Conservation (phyloP, 2,797 vertebrate species). For the Champsocephalus esox region DNA sequence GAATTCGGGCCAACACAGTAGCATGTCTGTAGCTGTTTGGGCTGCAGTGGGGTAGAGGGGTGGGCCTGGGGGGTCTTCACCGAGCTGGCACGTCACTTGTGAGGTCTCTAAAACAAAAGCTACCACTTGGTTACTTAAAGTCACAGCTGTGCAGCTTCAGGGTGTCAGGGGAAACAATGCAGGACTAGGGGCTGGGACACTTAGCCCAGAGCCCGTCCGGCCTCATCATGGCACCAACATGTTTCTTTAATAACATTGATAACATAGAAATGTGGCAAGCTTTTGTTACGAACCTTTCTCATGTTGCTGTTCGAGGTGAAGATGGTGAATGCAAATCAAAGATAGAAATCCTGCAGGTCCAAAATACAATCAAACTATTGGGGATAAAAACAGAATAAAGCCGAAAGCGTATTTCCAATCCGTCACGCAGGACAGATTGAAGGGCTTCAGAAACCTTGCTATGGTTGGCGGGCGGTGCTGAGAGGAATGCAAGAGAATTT, state of each 20-base stretch:
- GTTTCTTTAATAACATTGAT: background rate
- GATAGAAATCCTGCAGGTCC: background rate
- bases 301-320: background rate
- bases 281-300: background rate
- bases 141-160: slow-evolving; percentile 39
- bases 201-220: no score
- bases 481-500: background rate
- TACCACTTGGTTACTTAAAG: slow-evolving; percentile 23
- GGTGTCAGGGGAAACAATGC: slow-evolving; percentile 4
- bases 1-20: slow-evolving; percentile 48
- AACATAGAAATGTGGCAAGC: background rate
- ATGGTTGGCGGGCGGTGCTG: background rate
- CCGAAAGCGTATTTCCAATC: background rate
- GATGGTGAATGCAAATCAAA: background rate
- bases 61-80: background rate
- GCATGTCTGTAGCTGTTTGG: slow-evolving; percentile 18
- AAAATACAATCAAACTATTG: background rate
- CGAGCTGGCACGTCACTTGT: slow-evolving; percentile 27
- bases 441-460: background rate
- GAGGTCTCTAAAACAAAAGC: slow-evolving; percentile 33
- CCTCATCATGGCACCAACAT: background rate
- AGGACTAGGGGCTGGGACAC: background rate
- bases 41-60: background rate
- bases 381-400: background rate
- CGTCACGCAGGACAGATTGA: background rate